A percentile compares a stretch with the other conserved stretches of the same genome.
These are phyloP conservation scores for Drosophila falleni DNA, from an alignment of 2,888 invertebrate species.

Conservation along the genomic window DNA sequence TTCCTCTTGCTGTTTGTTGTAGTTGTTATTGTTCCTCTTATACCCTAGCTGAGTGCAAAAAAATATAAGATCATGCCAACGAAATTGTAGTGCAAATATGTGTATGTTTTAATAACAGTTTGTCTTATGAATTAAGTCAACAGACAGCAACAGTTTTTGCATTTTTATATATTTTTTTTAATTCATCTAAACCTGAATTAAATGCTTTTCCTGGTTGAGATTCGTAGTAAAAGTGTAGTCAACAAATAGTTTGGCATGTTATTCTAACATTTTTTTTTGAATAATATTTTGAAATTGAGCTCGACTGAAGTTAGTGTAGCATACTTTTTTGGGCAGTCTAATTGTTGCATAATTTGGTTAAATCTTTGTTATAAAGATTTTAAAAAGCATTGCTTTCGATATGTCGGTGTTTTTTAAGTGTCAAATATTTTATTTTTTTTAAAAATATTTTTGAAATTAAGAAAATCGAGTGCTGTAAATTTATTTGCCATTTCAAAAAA, in stretches of 20 bases:
- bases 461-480: too few species aligned
- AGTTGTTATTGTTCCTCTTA: constrained; percentile 10
- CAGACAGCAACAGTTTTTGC: constrained; percentile 16
- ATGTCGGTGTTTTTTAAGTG: too few species aligned
- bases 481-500: too few species aligned
- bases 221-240: background rate
- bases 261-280: background rate
- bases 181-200: background rate
- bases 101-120: constrained; percentile 19
- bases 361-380: background rate
- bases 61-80: background rate
- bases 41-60: constrained; percentile 34
- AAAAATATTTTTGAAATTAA: too few species aligned
- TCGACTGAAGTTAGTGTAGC: background rate
- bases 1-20: too few species aligned
- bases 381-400: background rate
- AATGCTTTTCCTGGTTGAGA: background rate
- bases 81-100: constrained; percentile 9
- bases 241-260: background rate
- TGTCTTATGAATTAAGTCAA: constrained; percentile 17
- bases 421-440: too few species aligned
- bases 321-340: background rate
- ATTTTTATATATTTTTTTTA: background rate
- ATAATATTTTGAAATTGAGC: background rate
- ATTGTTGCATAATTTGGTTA: background rate